These are phyloP conservation scores for Papilio machaon DNA, from an alignment of 1,140 invertebrate genomes.

Conservation along the genomic window DNA sequence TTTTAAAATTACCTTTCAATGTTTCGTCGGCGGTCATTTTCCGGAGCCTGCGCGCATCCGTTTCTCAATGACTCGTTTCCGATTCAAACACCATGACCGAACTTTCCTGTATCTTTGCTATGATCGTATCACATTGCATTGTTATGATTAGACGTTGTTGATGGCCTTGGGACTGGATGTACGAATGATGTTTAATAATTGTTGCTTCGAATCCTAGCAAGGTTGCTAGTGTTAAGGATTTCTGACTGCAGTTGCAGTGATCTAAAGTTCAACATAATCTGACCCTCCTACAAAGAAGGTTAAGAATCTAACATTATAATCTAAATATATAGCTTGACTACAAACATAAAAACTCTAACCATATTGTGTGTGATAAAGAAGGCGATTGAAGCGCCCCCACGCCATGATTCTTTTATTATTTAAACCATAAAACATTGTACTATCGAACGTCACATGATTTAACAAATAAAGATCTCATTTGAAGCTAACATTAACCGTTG, in stretches of 20 bases:
- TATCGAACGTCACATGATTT: not conserved
- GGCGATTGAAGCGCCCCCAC: too few relatives aligned
- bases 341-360: too few relatives aligned
- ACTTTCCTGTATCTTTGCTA: conserved; percentile 44
- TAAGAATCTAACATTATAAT: too few relatives aligned
- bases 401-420: too few relatives aligned
- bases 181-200: not conserved
- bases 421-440: not conserved
- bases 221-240: not conserved
- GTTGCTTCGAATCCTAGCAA: not conserved
- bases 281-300: too few relatives aligned
- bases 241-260: too few relatives aligned
- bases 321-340: too few relatives aligned
- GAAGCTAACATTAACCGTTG: conserved; percentile 3
- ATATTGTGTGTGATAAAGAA: too few relatives aligned
- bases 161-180: conserved; percentile 40
- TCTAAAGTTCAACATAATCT: too few relatives aligned
- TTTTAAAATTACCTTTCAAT: conserved; percentile 49
- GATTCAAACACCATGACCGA: conserved; percentile 59
- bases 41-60: conserved; percentile 47
- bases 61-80: conserved; percentile 48
- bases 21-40: conserved; percentile 57
- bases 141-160: not conserved
- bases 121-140: conserved; percentile 43
- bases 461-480: not conserved